Conservation (phyloP, 2,797 vertebrate species). For the Thaleichthys pacificus region DNA sequence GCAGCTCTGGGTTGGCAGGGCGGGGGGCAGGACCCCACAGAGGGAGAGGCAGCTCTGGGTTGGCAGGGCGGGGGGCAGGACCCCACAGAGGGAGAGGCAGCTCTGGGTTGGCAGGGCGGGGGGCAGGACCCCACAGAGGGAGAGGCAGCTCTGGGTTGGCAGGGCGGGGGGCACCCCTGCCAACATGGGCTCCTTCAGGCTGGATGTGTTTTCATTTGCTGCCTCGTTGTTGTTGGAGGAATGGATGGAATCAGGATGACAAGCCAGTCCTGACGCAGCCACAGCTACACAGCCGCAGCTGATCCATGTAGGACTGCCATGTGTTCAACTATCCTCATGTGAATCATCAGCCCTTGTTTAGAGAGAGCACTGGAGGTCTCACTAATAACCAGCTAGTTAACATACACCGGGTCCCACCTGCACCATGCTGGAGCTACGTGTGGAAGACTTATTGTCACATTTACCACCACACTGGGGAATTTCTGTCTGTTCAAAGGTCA, state of each 20-base stretch:
- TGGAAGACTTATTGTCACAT: slow-evolving; percentile 13
- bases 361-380: not conserved
- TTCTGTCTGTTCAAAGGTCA: not conserved
- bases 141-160: slow-evolving; percentile 48
- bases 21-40: too few species aligned
- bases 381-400: too few species aligned
- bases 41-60: too few species aligned
- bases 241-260: slow-evolving; percentile 27
- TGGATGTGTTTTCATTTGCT: slow-evolving; percentile 66
- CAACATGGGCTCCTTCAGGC: slow-evolving; percentile 46
- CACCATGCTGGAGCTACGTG: not conserved
- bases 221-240: slow-evolving; percentile 43
- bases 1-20: too few species aligned
- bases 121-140: too few species aligned
- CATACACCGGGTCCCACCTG: not conserved
- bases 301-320: slow-evolving; percentile 28
- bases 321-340: slow-evolving; percentile 14
- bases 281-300: slow-evolving; percentile 4
- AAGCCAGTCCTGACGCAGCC: slow-evolving; percentile 4
- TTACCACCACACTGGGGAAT: slow-evolving; percentile 5
- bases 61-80: too few species aligned
- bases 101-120: too few species aligned
- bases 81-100: too few species aligned
- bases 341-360: slow-evolving; percentile 27
- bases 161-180: slow-evolving; percentile 58